A percentile compares a stretch with the other conserved stretches of the same genome.
These are phyloP conservation scores for Antedon mediterranea DNA, from an alignment of 53 echinoderm and acorn worm genomes.

Conservation along the genomic window DNA sequence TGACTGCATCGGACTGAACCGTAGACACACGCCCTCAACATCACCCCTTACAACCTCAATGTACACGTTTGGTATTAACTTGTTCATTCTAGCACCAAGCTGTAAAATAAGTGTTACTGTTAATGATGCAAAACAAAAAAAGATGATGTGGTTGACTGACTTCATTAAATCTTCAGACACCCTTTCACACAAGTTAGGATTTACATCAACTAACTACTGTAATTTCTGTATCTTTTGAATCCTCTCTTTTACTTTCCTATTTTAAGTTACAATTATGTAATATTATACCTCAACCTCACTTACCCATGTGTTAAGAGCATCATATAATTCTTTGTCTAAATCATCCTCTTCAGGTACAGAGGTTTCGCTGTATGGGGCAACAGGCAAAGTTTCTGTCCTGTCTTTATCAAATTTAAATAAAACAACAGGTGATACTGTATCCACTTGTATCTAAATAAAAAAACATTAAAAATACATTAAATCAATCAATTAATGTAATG, in stretches of 20 bases:
- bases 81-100: conserved; percentile 45
- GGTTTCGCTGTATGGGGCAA: conserved; percentile 32
- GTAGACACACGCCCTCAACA: conserved; percentile 82
- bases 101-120: conserved; percentile 12
- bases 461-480: no score
- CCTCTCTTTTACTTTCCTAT: no score
- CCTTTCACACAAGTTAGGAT: no score
- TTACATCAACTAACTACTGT: no score
- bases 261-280: no score
- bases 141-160: neutral
- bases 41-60: conserved; percentile 65
- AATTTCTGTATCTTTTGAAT: no score
- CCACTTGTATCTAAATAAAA: conserved; percentile 50
- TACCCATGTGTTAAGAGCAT: conserved; percentile 83
- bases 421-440: conserved; percentile 74
- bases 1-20: conserved; percentile 70
- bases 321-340: conserved; percentile 28
- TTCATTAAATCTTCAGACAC: no score
- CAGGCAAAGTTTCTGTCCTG: conserved; percentile 35
- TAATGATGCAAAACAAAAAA: neutral
- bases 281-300: no score
- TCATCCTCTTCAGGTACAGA: conserved; percentile 9
- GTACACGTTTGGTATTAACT: conserved; percentile 32
- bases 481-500: no score
- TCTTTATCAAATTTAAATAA: conserved; percentile 84